phyloP scores from a whole-genome alignment of 2,797 vertebrate species.

The Pelochelys cantorii region DNA sequence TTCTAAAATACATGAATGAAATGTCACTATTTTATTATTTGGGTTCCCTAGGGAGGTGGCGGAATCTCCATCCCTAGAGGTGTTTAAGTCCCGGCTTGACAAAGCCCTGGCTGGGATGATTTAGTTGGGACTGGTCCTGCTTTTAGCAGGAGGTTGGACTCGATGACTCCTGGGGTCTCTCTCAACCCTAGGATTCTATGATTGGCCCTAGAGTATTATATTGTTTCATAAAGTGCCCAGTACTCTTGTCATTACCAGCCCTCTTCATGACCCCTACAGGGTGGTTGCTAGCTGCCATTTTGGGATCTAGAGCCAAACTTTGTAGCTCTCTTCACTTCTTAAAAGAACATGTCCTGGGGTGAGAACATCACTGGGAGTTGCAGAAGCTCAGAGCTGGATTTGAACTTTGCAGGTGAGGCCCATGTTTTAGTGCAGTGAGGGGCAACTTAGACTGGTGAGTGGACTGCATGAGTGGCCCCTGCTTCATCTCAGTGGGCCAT shows the following conservation, averaged over 20 bases:
- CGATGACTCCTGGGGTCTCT: too few relatives aligned
- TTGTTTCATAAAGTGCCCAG: background rate
- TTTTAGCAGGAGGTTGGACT: too few relatives aligned
- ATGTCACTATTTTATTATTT: background rate
- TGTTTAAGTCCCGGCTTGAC: too few relatives aligned
- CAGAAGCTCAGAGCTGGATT: background rate
- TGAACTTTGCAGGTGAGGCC: background rate
- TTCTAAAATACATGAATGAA: conserved; percentile 61
- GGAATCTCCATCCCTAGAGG: too few relatives aligned
- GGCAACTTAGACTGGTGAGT: too few relatives aligned
- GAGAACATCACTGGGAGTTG: accelerated
- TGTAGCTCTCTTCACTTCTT: background rate
- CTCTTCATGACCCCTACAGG: background rate
- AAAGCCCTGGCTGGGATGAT: too few relatives aligned
- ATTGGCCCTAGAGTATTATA: background rate
- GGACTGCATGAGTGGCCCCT: too few relatives aligned
- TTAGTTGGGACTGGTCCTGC: too few relatives aligned
- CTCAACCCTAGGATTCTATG: background rate
- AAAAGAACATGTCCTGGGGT: background rate
- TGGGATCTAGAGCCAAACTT: background rate
- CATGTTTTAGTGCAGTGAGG: too few relatives aligned
- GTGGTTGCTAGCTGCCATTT: background rate
- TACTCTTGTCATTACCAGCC: background rate
- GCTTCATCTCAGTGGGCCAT: too few relatives aligned
- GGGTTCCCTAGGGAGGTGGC: too few relatives aligned